Evolutionary conservation across 2,888 invertebrate genomes (phyloP), one percentile per base, ranked within the genome.

Genomic region (Lampropteryx suffumata): DNA sequence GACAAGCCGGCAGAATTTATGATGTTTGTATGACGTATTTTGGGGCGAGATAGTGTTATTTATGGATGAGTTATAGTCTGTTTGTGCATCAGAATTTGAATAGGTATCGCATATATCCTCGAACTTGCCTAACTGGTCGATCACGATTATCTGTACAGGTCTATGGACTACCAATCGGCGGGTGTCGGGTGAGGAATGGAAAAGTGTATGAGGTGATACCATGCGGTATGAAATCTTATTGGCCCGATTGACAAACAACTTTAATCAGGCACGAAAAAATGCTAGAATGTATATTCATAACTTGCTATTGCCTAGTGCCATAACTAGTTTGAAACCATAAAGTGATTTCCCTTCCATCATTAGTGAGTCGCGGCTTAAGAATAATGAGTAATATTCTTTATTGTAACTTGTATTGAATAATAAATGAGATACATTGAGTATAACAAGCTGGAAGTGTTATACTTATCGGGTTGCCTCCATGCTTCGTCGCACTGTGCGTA

Each of bases 11-110:
- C 51, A 37, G 28, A 57, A 64, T 62, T 64, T 66, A 63, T 66
- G 59, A 65, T 62, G 63, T 55, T 58, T 59, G 59, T 57, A 59
- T 64, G 59, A 57, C 60, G 53, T 57, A 65, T 68, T 68, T 68
- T 50, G 56, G 56, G 53, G 49, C 33, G 57, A 61, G 59, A 63
- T 61, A 55, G 61, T 57, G 59, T 63, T 60, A 56, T 59, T 61
- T 59, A 59, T 59, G 52, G 40, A 55, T 57, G 59, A 62, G 54
- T 59, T 56, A 62, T 62, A 34, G 37, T 37, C 32, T 17, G 43
- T 42, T 50, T 47, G 37, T 47, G 50, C 47, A 48, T 26, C 42
- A 37, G 46, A 26, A 46, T 47, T 39, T 47, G 47, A 47, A 52
- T 53, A n/a, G n/a, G n/a, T n/a, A 44, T 48, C 32, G 34, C 43